Evolutionary conservation across 2,888 invertebrate genomes (phyloP).

Genomic region (Tinea trinotella): DNA sequence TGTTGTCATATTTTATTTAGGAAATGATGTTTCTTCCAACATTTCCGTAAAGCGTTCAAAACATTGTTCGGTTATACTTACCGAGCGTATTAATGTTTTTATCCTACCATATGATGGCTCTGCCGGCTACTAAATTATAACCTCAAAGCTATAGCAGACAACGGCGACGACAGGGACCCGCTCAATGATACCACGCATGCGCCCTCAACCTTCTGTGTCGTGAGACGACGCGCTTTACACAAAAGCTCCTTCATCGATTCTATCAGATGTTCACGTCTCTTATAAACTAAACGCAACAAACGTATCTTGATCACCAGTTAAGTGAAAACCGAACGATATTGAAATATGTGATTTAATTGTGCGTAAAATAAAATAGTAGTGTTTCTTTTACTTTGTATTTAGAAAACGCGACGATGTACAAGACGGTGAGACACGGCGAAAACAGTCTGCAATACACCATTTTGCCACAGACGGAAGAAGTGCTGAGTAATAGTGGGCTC

Average conservation of each 20-base stretch:
- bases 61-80: too few relatives aligned
- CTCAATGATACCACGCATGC: constrained; percentile 67
- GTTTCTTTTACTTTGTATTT: constrained; percentile 36
- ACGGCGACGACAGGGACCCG: constrained; percentile 39
- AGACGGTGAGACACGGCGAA: constrained; percentile 82
- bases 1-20: too few relatives aligned
- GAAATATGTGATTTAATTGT: constrained; percentile 52
- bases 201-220: constrained; percentile 23
- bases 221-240: constrained; percentile 41
- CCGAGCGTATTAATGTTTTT: constrained; percentile 48
- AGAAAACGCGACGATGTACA: constrained; percentile 73
- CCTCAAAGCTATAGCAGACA: constrained; percentile 49
- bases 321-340: background rate
- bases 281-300: background rate
- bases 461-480: constrained; percentile 79
- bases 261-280: constrained; percentile 35
- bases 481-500: constrained; percentile 72
- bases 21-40: too few relatives aligned
- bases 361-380: constrained; percentile 40
- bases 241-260: constrained; percentile 38
- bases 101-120: constrained; percentile 26
- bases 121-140: constrained; percentile 59
- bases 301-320: background rate
- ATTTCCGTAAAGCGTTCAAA: too few relatives aligned
- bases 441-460: constrained; percentile 83